A percentile compares a stretch with the other conserved stretches of the same genome.
Conservation (phyloP, 2,797 vertebrate species). For the Scomberomorus guttatus region DNA sequence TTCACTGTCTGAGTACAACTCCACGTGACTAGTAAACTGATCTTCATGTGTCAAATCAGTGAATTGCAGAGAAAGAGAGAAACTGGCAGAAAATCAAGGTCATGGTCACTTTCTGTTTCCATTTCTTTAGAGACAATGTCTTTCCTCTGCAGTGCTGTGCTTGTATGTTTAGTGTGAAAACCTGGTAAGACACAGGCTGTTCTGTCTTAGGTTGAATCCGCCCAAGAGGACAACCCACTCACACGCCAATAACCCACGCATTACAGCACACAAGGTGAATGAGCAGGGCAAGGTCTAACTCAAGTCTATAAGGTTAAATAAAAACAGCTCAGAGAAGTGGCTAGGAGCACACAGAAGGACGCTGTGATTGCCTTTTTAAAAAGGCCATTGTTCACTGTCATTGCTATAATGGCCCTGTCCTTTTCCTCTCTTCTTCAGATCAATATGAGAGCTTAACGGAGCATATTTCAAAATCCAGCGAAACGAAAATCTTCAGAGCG, state of each 20-base stretch:
- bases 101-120: neutral
- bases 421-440: conserved; percentile 36
- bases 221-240: too few relatives aligned
- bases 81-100: neutral
- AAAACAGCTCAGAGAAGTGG: conserved; percentile 4
- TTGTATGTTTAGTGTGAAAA: neutral
- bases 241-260: neutral
- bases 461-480: conserved; percentile 37
- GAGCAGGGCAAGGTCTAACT: neutral
- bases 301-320: neutral
- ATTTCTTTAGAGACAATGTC: neutral
- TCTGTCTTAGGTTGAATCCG: neutral
- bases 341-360: neutral
- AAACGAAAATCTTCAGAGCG: conserved; percentile 24
- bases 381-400: conserved; percentile 46
- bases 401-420: neutral
- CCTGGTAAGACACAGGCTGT: neutral
- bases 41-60: too few relatives aligned
- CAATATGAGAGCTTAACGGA: conserved; percentile 52
- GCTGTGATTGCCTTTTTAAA: conserved; percentile 29
- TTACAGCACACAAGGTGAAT: neutral
- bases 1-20: too few relatives aligned
- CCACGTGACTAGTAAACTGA: too few relatives aligned
- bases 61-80: too few relatives aligned
- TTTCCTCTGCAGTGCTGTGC: neutral